A percentile compares a stretch with the other conserved stretches of the same genome.
Conservation (phyloP, 2,113 vertebrate species). For the Nycticebus coucang region DNA sequence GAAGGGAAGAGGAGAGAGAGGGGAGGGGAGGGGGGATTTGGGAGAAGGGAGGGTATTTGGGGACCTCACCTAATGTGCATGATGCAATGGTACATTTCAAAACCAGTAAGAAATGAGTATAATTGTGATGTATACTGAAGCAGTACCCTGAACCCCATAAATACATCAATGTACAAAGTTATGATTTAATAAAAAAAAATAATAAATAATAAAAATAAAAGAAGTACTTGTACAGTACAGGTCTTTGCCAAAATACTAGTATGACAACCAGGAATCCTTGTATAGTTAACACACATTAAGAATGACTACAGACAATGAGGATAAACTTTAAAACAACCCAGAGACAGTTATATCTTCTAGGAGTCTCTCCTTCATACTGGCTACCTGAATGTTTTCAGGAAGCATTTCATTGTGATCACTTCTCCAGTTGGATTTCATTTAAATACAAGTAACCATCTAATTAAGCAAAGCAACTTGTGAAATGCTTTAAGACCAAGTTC, state of each 20-base stretch:
- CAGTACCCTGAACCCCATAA: no score
- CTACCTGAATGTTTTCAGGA: background rate
- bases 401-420: constrained; percentile 10
- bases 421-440: background rate
- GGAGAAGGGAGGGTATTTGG: no score
- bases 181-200: no score
- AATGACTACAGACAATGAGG: background rate
- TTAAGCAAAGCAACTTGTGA: constrained; percentile 37
- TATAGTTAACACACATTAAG: background rate
- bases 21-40: no score
- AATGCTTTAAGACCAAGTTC: background rate
- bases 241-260: background rate
- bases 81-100: no score
- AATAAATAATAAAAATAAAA: no score
- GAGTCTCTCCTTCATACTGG: background rate
- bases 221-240: background rate
- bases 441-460: constrained; percentile 8
- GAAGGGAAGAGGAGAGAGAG: no score
- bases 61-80: no score
- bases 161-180: no score
- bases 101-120: no score
- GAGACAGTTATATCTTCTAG: background rate
- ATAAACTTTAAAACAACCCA: constrained; percentile 16
- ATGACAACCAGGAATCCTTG: background rate
- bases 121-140: no score